Evolutionary conservation across 2,113 vertebrate genomes (phyloP).

Genomic region (Fulmarus glacialis): DNA sequence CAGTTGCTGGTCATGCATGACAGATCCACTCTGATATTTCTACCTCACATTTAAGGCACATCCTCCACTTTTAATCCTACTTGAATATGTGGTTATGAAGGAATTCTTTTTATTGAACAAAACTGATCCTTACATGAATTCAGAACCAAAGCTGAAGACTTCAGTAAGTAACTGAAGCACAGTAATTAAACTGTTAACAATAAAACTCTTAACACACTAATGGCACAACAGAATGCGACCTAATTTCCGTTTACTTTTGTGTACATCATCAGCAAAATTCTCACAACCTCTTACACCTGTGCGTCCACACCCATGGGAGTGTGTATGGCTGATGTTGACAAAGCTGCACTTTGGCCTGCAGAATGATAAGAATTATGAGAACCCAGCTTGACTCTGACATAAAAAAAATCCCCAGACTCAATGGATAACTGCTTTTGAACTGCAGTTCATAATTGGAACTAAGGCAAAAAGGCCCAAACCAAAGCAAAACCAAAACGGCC

Average conservation of each 20-base stretch:
- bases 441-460: not conserved
- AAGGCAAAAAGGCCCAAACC: not conserved
- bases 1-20: not conserved
- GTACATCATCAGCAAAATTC: not conserved
- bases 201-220: not conserved
- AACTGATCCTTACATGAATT: not conserved
- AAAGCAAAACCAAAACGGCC: not conserved
- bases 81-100: not conserved
- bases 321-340: not conserved
- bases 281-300: not conserved
- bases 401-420: not conserved
- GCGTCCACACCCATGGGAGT: rapidly evolving
- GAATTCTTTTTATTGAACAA: not conserved
- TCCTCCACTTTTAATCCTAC: not conserved
- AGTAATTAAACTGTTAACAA: not conserved
- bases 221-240: not conserved
- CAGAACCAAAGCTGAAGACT: not conserved
- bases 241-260: not conserved
- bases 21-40: not conserved
- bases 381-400: not conserved
- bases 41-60: not conserved
- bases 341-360: not conserved
- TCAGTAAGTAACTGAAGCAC: not conserved
- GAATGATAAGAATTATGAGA: not conserved
- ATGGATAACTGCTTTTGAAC: not conserved